These are phyloP conservation scores for Trachurus trachurus DNA, from an alignment of 2,797 vertebrate genomes.

Conservation along the genomic window DNA sequence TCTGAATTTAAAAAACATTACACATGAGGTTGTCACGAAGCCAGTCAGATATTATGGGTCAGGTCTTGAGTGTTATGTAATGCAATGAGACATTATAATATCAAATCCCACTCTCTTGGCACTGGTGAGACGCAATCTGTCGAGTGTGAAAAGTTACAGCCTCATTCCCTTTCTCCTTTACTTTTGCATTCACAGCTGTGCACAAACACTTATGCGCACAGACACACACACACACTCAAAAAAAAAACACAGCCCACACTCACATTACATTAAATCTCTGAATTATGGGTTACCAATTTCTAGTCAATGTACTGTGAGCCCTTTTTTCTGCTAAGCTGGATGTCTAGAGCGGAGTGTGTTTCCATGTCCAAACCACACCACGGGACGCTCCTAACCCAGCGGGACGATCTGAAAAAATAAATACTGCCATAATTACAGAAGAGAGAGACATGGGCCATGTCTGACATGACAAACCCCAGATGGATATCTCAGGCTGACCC, in stretches of 20 bases:
- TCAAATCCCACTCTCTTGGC: conserved; percentile 56
- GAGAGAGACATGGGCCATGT: conserved; percentile 86
- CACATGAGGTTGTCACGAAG: conserved; percentile 34
- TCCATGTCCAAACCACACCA: conserved; percentile 81
- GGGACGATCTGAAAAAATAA: conserved; percentile 87
- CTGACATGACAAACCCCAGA: conserved; percentile 90
- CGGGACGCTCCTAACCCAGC: conserved; percentile 80
- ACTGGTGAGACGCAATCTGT: conserved; percentile 27
- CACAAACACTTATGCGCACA: conserved; percentile 28
- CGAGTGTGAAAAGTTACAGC: conserved; percentile 53
- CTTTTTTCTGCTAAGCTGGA: conserved; percentile 75
- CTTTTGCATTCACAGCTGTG: conserved; percentile 31
- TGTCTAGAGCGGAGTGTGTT: conserved; percentile 76
- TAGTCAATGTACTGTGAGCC: conserved; percentile 64
- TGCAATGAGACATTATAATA: conserved; percentile 52
- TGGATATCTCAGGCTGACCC: conserved; percentile 82
- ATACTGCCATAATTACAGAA: conserved; percentile 89
- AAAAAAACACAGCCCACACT: conserved; percentile 38
- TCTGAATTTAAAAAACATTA: conserved; percentile 13
- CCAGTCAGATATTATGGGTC: conserved; percentile 17
- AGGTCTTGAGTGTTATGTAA: conserved; percentile 44
- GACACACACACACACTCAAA: conserved; percentile 20
- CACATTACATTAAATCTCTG: conserved; percentile 75
- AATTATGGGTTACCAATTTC: conserved; percentile 82
- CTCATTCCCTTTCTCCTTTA: conserved; percentile 23